These are phyloP conservation scores for Uropsilus gracilis DNA, from an alignment of 2,113 vertebrate genomes.

Conservation along the genomic window DNA sequence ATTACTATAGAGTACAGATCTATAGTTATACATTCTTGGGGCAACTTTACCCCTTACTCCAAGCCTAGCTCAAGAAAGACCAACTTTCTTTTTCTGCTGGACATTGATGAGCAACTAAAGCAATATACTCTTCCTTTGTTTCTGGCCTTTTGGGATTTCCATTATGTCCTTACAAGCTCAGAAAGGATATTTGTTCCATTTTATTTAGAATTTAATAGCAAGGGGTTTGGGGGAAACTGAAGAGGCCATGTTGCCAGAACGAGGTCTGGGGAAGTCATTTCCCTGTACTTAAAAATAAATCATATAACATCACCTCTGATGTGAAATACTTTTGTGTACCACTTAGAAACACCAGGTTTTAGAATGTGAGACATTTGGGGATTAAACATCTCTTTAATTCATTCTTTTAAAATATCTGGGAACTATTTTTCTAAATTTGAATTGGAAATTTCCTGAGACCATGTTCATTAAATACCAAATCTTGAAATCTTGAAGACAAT, in stretches of 20 bases:
- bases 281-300: background rate
- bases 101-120: background rate
- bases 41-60: background rate
- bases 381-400: conserved; percentile 1
- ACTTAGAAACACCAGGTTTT: conserved; percentile 31
- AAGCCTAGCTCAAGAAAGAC: background rate
- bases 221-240: background rate
- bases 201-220: conserved; percentile 37
- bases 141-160: background rate
- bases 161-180: conserved; percentile 15
- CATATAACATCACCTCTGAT: background rate
- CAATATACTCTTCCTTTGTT: background rate
- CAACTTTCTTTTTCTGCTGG: background rate
- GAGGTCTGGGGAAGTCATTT: background rate
- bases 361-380: background rate
- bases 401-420: conserved; percentile 15
- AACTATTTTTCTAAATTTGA: conserved; percentile 45
- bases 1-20: background rate
- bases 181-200: conserved; percentile 10
- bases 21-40: background rate
- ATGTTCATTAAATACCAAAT: conserved; percentile 5
- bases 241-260: conserved; percentile 15
- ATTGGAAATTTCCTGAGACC: conserved; percentile 17
- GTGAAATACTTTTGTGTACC: background rate
- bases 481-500: background rate